phyloP scores from a whole-genome alignment of 2,113 vertebrate genomes.

The Neomonachus schauinslandi region DNA sequence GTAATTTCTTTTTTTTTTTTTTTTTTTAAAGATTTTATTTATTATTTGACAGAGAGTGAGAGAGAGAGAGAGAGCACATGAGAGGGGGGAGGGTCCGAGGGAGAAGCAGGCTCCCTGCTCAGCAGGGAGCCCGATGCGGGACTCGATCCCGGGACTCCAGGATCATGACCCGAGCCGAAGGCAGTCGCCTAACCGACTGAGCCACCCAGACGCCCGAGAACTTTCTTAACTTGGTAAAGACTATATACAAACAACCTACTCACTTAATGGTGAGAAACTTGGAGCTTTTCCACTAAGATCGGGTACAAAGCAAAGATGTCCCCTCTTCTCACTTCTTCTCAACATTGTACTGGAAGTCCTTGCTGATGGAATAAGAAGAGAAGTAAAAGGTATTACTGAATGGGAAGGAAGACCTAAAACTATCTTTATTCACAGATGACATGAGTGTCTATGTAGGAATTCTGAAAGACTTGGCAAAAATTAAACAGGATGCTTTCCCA shows the following conservation, averaged over 20 bases:
- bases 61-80: too few species aligned
- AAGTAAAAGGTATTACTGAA: neutral
- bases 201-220: too few species aligned
- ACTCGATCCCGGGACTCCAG: too few species aligned
- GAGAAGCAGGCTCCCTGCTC: too few species aligned
- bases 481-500: neutral
- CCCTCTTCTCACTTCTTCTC: neutral
- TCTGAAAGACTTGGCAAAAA: neutral
- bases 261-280: neutral
- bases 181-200: too few species aligned
- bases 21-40: too few species aligned
- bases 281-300: neutral
- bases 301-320: neutral
- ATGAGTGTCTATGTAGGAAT: neutral
- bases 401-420: neutral
- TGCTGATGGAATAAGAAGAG: conserved; percentile 4
- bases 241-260: neutral
- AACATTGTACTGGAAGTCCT: neutral
- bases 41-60: too few species aligned
- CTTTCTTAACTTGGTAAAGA: neutral
- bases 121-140: too few species aligned
- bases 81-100: too few species aligned
- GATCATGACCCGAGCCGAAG: too few species aligned
- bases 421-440: neutral
- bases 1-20: too few species aligned